Evolutionary conservation across 2,113 vertebrate genomes (phyloP), one percentile per base, ranked within the genome.

Genomic region (Camelus dromedarius): DNA sequence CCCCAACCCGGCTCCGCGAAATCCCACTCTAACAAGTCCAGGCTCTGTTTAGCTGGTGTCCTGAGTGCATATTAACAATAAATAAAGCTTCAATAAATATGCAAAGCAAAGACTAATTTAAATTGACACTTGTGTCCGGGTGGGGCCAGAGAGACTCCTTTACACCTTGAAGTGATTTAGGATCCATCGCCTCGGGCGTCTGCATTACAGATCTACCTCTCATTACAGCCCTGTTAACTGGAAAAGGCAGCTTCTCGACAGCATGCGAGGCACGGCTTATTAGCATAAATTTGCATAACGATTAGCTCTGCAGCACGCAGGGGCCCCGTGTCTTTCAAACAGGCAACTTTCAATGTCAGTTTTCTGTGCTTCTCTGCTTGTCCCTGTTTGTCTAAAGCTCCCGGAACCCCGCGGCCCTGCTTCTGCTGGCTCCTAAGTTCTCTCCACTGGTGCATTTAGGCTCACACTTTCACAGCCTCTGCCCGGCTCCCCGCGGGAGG

Each of bases 211-310:
- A 99, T 99, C 98, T 98, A 98, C 98, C 98, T 98, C 98, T 99
- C 99, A 99, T 99, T 99, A 99, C 97, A 98, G 98, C 98, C 98
- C 72, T 98, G 98, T 98, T 98, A 98, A 98, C 97, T 89, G 97
- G 98, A 98, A 97, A 98, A 98, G 98, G 98, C 98, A 98, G 98
- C 97, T 98, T 98, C 98, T 98, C 98, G 97, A 98, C 98, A 98
- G 98, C 98, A 98, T 97, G 98, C 98, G 96, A 99, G 98, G 98
- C 99, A 98, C 98, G 96, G 98, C 98, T 98, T 98, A 99, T 99
- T 99, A 99, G 98, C 98, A 99, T 99, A 98, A 80, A 99, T 99
- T 98, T 99, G 99, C 98, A 99, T 99, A 98, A 98, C 98, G 99
- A 99, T 99, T 98, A 99, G 98, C 98, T 98, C 98, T 97, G 97